Base-by-base conservation (phyloP, 2,888 invertebrate genomes). In the Epinotia nisella region DNA sequence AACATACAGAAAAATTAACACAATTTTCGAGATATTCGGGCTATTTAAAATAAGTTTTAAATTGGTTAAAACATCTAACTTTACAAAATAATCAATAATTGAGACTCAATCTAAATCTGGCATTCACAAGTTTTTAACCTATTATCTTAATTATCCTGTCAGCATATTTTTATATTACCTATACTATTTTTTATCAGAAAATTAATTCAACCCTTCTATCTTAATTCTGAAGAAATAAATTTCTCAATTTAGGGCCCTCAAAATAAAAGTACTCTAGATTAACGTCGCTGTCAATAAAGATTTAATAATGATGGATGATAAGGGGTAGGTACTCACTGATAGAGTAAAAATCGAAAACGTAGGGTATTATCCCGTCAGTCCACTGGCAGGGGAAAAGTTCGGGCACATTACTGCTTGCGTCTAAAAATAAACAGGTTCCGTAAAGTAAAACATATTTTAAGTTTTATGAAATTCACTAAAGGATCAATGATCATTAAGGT, bases 271-370 rank as follows among this genome's bases (percentile, higher is more conserved):
- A n/a, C 21, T 71, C 59, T 24, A 35, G 39, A 59, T 21, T 66
- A 39, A 41, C 35, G 58, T 10, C 13, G 29, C 53, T 66, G 66
- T 66, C 71, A 60, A 55, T 60, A 56, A 61, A 55, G 59, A 39
- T 53, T 64, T 24, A 65, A 70, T 39, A 61, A 56, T 62, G 39
- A 70, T 60, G 29, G 61, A 71, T 66, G 55, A 61, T 53, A 21
- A 60, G 24, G n/a, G 2, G 19, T 74, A 86, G 1, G 19, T 74
- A 86, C 90, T 87, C 77, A 91, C 91, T 84, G 64, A 83, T 75
- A 17, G 87, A 80, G 78, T 82, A 91, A 76, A 86, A 88, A 81
- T 91, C 86, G 61, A 83, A 88, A 11, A 80, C 82, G 60, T 80
- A 90, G 7, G 89, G 90, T 76, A 91, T 87, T 11, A 62, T 75